Conservation (phyloP, 2,888 invertebrate species). For the Dastarcus helophoroides region DNA sequence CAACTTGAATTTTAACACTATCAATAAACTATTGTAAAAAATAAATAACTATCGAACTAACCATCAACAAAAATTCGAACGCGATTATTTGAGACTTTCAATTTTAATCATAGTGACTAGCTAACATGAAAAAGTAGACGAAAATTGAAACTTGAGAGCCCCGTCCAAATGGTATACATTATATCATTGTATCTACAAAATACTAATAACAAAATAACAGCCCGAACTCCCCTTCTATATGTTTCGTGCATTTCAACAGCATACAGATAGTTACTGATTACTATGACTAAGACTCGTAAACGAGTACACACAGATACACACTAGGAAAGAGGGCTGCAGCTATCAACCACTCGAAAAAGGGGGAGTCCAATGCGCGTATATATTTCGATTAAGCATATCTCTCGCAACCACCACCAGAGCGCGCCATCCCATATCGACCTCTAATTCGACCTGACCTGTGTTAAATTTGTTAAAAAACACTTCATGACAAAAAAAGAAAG, state of each 20-base stretch:
- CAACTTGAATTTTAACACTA: not conserved
- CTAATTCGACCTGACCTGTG: too few relatives aligned
- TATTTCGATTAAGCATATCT: too few relatives aligned
- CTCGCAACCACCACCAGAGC: too few relatives aligned
- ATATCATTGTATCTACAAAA: conserved; percentile 5
- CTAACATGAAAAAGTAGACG: not conserved
- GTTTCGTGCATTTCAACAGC: conserved; percentile 83
- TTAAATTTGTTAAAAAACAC: too few relatives aligned
- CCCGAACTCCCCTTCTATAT: conserved; percentile 65
- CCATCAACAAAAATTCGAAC: conserved; percentile 1
- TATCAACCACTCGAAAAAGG: too few relatives aligned
- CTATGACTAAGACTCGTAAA: conserved; percentile 15
- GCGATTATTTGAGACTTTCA: conserved; percentile 1
- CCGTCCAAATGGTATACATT: not conserved
- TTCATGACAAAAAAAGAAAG: too few relatives aligned
- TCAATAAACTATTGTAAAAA: not conserved
- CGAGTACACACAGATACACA: conserved; percentile 16
- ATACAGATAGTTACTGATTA: conserved; percentile 46
- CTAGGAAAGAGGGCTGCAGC: too few relatives aligned
- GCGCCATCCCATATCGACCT: too few relatives aligned
- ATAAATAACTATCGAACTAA: not conserved
- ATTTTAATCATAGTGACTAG: conserved; percentile 2
- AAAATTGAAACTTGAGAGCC: conserved; percentile 2
- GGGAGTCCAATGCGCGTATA: too few relatives aligned
- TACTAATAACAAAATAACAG: conserved; percentile 26